Conservation (phyloP, 2,797 vertebrate genomes). For the Mastacembelus armatus region DNA sequence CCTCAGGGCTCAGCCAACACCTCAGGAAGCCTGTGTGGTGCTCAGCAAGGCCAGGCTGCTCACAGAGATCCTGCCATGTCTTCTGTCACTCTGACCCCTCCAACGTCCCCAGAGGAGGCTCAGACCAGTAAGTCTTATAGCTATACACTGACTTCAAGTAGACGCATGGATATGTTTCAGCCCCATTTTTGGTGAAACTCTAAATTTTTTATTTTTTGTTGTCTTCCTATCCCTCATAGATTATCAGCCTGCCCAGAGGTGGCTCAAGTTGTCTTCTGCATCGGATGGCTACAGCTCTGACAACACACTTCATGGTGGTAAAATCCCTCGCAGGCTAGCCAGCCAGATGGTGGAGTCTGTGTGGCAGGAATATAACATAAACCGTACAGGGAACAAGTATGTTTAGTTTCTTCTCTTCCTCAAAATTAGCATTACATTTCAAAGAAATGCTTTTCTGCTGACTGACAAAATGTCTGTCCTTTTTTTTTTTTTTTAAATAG, state of each 20-base stretch:
- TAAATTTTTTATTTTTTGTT: background rate
- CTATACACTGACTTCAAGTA: background rate
- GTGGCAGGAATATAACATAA: constrained; percentile 97
- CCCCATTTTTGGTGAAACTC: background rate
- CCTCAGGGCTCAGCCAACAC: constrained; percentile 88
- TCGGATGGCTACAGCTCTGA: constrained; percentile 91
- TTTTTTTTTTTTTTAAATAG: constrained; percentile 66
- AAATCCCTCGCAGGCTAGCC: constrained; percentile 93
- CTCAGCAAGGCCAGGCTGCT: constrained; percentile 92
- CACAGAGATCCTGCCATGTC: constrained; percentile 95
- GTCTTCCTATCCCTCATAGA: constrained; percentile 71
- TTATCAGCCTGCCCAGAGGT: constrained; percentile 91
- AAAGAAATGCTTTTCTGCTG: background rate
- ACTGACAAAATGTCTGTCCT: constrained; percentile 22
- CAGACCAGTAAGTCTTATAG: constrained; percentile 86
- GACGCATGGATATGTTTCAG: background rate
- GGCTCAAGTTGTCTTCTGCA: constrained; percentile 91
- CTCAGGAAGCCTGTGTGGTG: constrained; percentile 89
- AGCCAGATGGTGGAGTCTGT: constrained; percentile 95
- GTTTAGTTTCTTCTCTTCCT: constrained; percentile 49
- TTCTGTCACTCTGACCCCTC: constrained; percentile 93
- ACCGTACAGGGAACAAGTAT: constrained; percentile 94
- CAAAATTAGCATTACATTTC: background rate
- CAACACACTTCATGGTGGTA: constrained; percentile 92
- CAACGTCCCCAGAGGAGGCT: constrained; percentile 94